phyloP scores from a whole-genome alignment of 2,888 invertebrate species.

The Caenorhabditis japonica region DNA sequence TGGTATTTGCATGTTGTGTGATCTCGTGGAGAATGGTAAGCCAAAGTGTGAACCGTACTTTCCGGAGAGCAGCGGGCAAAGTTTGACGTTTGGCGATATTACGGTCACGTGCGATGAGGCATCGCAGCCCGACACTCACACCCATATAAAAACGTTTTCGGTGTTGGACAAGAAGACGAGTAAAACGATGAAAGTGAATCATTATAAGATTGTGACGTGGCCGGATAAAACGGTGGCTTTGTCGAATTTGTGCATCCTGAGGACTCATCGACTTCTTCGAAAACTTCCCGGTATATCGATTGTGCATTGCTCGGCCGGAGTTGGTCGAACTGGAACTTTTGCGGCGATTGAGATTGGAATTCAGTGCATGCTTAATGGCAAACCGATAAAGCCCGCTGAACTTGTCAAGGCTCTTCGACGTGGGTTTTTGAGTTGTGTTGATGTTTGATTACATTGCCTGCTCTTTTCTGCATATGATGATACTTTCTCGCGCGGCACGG shows the following conservation, averaged over 20 bases:
- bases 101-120: no score
- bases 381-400: constrained; percentile 1
- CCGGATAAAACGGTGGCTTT: constrained; percentile 43
- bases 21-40: no score
- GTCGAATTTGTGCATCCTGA: constrained; percentile 24
- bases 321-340: constrained; percentile 62
- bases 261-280: constrained; percentile 21
- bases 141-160: no score
- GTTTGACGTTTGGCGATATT: no score
- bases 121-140: no score
- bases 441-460: background rate
- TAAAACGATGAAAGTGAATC: no score
- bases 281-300: constrained; percentile 39
- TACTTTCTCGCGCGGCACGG: no score
- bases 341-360: constrained; percentile 41
- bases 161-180: no score
- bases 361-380: constrained; percentile 38
- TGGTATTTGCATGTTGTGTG: no score
- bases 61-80: no score
- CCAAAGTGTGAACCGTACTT: no score
- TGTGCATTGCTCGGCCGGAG: constrained; percentile 68
- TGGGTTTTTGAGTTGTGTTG: constrained; percentile 10
- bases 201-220: constrained; percentile 38
- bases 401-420: constrained; percentile 20
- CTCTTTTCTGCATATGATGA: no score